Conservation (phyloP, 92 coral and sea anemone species). For the Palythoa caribaeorum region DNA sequence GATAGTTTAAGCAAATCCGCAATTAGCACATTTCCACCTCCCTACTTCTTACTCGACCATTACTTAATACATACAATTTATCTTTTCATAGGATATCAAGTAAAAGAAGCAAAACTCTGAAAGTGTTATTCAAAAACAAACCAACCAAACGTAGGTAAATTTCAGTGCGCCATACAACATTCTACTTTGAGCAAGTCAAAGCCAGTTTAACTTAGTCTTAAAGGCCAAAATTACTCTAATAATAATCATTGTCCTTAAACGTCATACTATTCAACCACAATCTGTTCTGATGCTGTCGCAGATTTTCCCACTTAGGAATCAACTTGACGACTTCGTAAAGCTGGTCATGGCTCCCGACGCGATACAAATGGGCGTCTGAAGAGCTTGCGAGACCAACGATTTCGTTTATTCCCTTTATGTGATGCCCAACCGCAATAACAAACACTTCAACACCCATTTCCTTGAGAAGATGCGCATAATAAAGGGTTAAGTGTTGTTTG, state of each 20-base stretch:
- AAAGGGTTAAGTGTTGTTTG: conserved; percentile 61
- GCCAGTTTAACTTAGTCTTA: too few relatives aligned
- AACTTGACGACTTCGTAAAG: conserved; percentile 72
- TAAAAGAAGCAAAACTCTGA: too few relatives aligned
- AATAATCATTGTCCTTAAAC: not conserved
- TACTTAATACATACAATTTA: too few relatives aligned
- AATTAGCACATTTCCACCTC: too few relatives aligned
- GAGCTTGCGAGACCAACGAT: conserved; percentile 76
- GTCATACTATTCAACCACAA: not conserved
- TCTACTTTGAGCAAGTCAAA: too few relatives aligned
- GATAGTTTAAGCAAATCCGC: too few relatives aligned
- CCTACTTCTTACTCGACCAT: too few relatives aligned
- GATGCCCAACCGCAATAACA: conserved; percentile 80
- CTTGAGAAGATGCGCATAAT: conserved; percentile 76
- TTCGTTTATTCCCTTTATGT: conserved; percentile 74
- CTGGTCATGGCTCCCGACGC: conserved; percentile 65
- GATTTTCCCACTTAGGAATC: conserved; percentile 47
- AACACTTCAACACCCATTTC: conserved; percentile 71
- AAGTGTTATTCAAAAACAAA: too few relatives aligned
- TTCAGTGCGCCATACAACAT: too few relatives aligned
- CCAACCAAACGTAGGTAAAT: too few relatives aligned
- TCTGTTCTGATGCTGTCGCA: not conserved
- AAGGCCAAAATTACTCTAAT: too few relatives aligned
- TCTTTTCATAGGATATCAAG: too few relatives aligned
- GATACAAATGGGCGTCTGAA: conserved; percentile 68